Evolutionary conservation across 2,113 vertebrate species (phyloP).

Genomic region (Microtus pennsylvanicus): DNA sequence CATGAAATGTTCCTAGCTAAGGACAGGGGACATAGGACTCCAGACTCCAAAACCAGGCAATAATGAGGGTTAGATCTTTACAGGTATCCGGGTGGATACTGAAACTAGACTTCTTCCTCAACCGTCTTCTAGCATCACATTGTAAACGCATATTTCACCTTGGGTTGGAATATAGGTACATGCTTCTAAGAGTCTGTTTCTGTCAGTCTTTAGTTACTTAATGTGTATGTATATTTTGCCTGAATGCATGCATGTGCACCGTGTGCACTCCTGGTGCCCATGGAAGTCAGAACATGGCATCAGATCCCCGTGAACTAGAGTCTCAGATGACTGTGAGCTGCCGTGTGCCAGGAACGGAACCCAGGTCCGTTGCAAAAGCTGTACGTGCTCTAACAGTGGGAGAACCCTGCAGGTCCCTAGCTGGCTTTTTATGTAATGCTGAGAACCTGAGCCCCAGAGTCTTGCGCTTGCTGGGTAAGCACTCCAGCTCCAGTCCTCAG

Average conservation of each 20-base stretch:
- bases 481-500: not conserved
- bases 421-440: not conserved
- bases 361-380: not conserved
- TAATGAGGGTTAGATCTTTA: not conserved
- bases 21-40: not conserved
- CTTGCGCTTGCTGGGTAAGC: not conserved
- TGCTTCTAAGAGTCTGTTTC: not conserved
- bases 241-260: not conserved
- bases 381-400: not conserved
- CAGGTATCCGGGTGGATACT: not conserved
- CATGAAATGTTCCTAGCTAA: conserved; percentile 26
- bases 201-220: not conserved
- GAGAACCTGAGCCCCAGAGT: not conserved
- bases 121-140: not conserved
- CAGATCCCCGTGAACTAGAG: not conserved
- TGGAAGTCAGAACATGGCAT: not conserved
- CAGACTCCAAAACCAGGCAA: not conserved
- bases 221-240: not conserved
- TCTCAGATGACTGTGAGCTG: not conserved
- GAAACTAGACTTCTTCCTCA: not conserved
- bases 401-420: not conserved
- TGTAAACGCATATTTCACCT: not conserved
- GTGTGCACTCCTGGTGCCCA: not conserved
- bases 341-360: not conserved
- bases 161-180: not conserved